phyloP scores from a whole-genome alignment of 2,797 vertebrate species.

The Pelobates cultripes region DNA sequence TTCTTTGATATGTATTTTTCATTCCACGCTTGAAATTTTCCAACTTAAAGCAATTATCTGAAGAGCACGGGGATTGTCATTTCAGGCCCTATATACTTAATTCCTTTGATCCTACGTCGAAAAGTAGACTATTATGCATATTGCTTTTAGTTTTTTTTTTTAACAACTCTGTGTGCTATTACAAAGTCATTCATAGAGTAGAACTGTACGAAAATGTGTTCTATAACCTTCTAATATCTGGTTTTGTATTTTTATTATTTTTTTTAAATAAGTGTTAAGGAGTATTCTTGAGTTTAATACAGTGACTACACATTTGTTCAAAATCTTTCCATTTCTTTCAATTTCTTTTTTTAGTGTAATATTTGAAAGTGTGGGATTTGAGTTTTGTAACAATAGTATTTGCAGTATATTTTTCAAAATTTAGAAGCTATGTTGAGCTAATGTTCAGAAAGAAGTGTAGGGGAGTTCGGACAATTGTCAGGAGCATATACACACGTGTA shows the following conservation, averaged over 20 bases:
- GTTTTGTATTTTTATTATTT: neutral
- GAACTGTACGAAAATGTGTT: neutral
- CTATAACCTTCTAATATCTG: too few relatives aligned
- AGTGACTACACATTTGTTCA: neutral
- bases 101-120: conserved; percentile 51
- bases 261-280: neutral
- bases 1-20: conserved; percentile 54
- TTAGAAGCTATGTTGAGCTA: too few relatives aligned
- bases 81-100: conserved; percentile 40
- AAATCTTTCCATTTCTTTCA: neutral
- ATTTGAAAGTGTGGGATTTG: too few relatives aligned
- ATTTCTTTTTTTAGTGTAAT: too few relatives aligned
- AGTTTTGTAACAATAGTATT: too few relatives aligned
- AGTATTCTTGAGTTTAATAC: neutral
- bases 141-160: conserved; percentile 21
- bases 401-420: too few relatives aligned
- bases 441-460: too few relatives aligned
- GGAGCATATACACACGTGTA: too few relatives aligned
- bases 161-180: conserved; percentile 4
- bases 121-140: conserved; percentile 48
- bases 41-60: conserved; percentile 54
- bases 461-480: too few relatives aligned
- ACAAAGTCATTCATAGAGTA: conserved; percentile 17
- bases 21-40: conserved; percentile 50
- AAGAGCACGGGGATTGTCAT: conserved; percentile 41